Conservation (phyloP, 2,113 vertebrate genomes). For the Artemisiospiza belli region DNA sequence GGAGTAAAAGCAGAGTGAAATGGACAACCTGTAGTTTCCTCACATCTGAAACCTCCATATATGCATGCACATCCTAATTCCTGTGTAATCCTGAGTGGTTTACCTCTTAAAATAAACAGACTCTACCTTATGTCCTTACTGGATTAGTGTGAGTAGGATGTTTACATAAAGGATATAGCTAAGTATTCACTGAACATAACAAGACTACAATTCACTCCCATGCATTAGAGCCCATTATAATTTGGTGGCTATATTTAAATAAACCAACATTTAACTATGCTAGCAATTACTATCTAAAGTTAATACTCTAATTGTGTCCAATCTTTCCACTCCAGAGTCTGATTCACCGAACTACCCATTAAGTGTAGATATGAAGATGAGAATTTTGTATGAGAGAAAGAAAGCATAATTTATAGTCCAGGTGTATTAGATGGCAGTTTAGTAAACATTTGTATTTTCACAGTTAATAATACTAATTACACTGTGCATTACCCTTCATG, state of each 20-base stretch:
- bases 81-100: conserved; percentile 45
- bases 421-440: neutral
- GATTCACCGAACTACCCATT: neutral
- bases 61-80: conserved; percentile 51
- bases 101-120: conserved; percentile 65
- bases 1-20: neutral
- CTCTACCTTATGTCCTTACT: conserved; percentile 60
- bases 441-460: neutral
- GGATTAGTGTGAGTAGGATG: conserved; percentile 69
- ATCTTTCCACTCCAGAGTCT: neutral
- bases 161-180: conserved; percentile 65
- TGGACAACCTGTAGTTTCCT: conserved; percentile 3
- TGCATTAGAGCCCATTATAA: conserved; percentile 41
- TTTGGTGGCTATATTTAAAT: conserved; percentile 61
- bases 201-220: conserved; percentile 46
- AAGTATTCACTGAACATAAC: conserved; percentile 55
- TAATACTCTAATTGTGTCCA: conserved; percentile 18
- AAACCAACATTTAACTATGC: conserved; percentile 19
- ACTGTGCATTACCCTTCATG: neutral
- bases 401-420: neutral
- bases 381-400: neutral
- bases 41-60: neutral
- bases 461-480: neutral
- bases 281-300: conserved; percentile 10
- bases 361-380: neutral